Conservation (phyloP, 2,888 invertebrate genomes). For the Cheilosia variabilis region DNA sequence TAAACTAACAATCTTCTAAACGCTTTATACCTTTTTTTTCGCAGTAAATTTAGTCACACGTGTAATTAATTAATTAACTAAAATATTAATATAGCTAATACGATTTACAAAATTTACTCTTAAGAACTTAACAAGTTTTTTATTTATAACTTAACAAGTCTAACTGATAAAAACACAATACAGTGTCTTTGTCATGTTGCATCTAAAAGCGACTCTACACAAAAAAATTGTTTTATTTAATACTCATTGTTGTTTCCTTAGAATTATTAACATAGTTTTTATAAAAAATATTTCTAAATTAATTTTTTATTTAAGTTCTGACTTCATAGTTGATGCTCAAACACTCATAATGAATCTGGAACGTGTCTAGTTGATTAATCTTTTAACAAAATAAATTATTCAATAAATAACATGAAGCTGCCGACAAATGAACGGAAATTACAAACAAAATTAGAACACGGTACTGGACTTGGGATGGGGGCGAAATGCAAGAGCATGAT, state of each 20-base stretch:
- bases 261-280: slow-evolving; percentile 10
- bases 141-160: neutral
- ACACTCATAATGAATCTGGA: slow-evolving; percentile 31
- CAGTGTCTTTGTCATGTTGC: slow-evolving; percentile 22
- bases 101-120: neutral
- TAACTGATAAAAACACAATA: neutral
- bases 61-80: neutral
- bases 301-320: slow-evolving; percentile 20
- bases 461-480: slow-evolving; percentile 14
- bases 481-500: slow-evolving; percentile 23
- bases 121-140: slow-evolving; percentile 6
- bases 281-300: slow-evolving; percentile 20
- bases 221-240: slow-evolving; percentile 49
- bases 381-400: slow-evolving; percentile 48
- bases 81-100: neutral
- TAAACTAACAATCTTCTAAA: neutral
- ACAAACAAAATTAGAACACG: slow-evolving; percentile 19
- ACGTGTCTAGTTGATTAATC: slow-evolving; percentile 53
- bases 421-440: slow-evolving; percentile 31
- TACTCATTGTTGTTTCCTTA: slow-evolving; percentile 49
- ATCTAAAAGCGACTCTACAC: neutral
- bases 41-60: neutral
- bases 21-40: neutral
- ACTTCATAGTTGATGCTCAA: slow-evolving; percentile 23
- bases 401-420: slow-evolving; percentile 58